Evolutionary conservation across 2,797 vertebrate species (phyloP).

Genomic region (Aeoliscus strigatus): DNA sequence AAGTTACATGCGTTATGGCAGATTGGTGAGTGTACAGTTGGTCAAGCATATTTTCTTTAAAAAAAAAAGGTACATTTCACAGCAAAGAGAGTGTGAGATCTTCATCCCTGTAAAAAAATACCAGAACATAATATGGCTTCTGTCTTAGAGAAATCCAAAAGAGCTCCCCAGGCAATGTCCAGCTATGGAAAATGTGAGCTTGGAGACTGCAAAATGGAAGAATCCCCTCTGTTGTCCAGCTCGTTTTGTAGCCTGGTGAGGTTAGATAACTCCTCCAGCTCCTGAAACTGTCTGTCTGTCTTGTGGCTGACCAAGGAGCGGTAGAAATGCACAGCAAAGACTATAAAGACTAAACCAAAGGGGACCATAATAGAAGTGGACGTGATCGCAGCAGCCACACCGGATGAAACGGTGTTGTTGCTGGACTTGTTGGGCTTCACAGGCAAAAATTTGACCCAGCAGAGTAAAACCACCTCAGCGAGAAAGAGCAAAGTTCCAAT

Average conservation of each 20-base stretch:
- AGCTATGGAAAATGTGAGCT: conserved; percentile 81
- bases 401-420: conserved; percentile 78
- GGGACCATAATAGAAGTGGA: conserved; percentile 97
- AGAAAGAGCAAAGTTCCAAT: conserved; percentile 96
- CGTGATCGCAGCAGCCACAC: conserved; percentile 92
- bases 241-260: conserved; percentile 92
- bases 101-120: conserved; percentile 33
- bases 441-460: conserved; percentile 98
- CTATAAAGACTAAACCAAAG: conserved; percentile 90
- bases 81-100: conserved; percentile 29
- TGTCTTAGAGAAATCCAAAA: conserved; percentile 8
- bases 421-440: conserved; percentile 69
- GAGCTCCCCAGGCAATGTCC: conserved; percentile 8
- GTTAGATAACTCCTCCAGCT: conserved; percentile 86
- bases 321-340: conserved; percentile 98
- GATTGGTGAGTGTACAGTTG: conserved; percentile 42
- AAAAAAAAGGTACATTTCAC: conserved; percentile 29
- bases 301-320: conserved; percentile 97
- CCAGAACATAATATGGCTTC: conserved; percentile 9
- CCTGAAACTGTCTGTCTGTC: conserved; percentile 95
- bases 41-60: conserved; percentile 27
- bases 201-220: conserved; percentile 75
- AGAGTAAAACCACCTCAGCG: conserved; percentile 93
- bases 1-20: conserved; percentile 44
- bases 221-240: conserved; percentile 86